phyloP scores from a whole-genome alignment of 1,140 invertebrate species.

The Zelostemma sp. region DNA sequence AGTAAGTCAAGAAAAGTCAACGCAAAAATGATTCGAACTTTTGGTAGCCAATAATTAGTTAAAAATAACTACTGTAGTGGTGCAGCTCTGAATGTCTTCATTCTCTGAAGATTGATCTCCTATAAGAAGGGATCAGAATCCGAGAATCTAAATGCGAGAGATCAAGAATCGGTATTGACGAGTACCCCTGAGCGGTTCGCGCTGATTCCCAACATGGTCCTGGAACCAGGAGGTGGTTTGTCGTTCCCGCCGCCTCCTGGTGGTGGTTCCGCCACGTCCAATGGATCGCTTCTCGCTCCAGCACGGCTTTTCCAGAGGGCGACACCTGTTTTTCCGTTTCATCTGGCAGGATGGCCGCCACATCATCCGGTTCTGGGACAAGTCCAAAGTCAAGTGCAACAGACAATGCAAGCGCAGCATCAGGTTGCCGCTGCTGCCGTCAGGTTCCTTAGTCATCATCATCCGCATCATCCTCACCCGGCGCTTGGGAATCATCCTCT shows the following conservation, averaged over 20 bases:
- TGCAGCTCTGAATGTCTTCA: no score
- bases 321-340: constrained; percentile 67
- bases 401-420: constrained; percentile 64
- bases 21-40: no score
- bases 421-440: constrained; percentile 63
- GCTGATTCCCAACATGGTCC: constrained; percentile 69
- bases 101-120: no score
- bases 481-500: constrained; percentile 63
- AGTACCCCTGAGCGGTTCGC: constrained; percentile 34
- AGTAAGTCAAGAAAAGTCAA: no score
- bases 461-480: constrained; percentile 65
- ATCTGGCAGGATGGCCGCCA: constrained; percentile 65
- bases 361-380: constrained; percentile 67
- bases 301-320: constrained; percentile 65
- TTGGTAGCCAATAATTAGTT: no score
- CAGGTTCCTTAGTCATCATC: constrained; percentile 64
- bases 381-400: constrained; percentile 66
- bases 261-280: constrained; percentile 57
- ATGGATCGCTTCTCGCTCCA: constrained; percentile 61
- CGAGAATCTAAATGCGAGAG: constrained; percentile 16
- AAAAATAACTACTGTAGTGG: no score
- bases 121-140: no score
- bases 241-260: constrained; percentile 69
- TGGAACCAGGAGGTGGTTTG: constrained; percentile 69
- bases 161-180: constrained; percentile 6